Base-by-base conservation (phyloP, 1,140 invertebrate genomes). In the Melanaphis sacchari region DNA sequence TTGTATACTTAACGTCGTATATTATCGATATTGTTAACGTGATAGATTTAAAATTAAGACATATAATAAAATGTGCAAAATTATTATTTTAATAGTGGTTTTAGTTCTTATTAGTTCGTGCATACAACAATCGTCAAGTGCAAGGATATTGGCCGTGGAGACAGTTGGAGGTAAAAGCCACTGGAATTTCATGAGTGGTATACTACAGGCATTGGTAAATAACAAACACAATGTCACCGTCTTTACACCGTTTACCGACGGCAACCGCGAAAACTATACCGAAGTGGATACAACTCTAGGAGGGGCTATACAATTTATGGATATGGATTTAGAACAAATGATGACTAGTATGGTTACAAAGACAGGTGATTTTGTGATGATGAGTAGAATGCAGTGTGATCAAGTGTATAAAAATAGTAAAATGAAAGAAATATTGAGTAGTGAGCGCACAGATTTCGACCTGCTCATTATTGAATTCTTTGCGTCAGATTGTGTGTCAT, bases 201-300 rank as follows among this genome's bases (percentile, higher is more conserved):
- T 66, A 66, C 59, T 66, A 31, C 9, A 31, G 4, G 31, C 59
- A 31, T 66, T 66, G 31, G 31, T 31, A 11, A 66, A 66, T 3
- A n/a, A 11, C 31, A 15, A 31, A 15, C 59, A 66, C 31, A 31
- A n/a, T 31, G 59, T n/a, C 31, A 66, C 59, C n/a, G 59, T 66
- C 8, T 66, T n/a, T 11, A 66, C 59, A 66, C 31, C 59, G 59
- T 66, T 66, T 31, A 15, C 31, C 59, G 31, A 66, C 59, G 59
- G 59, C 11, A 66, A 66, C 9, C 59, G 31, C 3, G 59, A 66
- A 31, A n/a, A 66, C 96, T 0, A 94, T 94, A 11, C 95, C 18
- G 36, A 81, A 36, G 36, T 81, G 11, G 66, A 81, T 36, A 59
- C 54, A 31, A 31, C 54, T 31, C 31, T 31, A 59, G 54, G 31